Conservation (phyloP, 2,888 invertebrate genomes). For the Tricholauxania praeusta region DNA sequence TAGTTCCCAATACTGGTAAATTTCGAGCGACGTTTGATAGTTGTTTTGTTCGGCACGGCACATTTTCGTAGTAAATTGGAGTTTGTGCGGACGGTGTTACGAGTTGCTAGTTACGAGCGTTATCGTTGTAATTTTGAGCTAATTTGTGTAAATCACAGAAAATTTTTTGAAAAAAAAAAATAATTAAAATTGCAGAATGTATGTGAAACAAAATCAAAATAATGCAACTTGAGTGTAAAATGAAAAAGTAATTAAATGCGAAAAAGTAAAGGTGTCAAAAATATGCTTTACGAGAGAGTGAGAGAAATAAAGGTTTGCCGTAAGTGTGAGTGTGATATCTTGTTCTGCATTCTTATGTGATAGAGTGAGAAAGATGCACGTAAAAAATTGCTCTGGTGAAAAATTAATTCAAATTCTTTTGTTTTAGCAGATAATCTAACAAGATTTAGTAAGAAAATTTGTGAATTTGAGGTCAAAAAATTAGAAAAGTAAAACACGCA, state of each 20-base stretch:
- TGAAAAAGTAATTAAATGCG: background rate
- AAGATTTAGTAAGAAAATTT: too few relatives aligned
- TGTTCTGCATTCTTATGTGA: background rate
- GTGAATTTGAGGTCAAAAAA: background rate
- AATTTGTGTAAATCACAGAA: conserved; percentile 14
- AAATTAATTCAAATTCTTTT: too few relatives aligned
- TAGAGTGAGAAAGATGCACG: conserved; percentile 4
- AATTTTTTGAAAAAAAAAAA: conserved; percentile 31
- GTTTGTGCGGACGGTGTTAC: conserved; percentile 42
- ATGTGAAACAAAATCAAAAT: background rate
- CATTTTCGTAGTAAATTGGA: conserved; percentile 56
- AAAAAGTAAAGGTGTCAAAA: conserved; percentile 26
- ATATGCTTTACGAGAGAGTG: conserved; percentile 11
- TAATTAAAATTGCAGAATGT: conserved; percentile 20
- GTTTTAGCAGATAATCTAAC: too few relatives aligned
- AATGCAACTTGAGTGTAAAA: background rate
- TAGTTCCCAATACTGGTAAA: background rate
- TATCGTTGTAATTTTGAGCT: conserved; percentile 23
- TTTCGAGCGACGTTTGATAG: conserved; percentile 11
- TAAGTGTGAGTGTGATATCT: conserved; percentile 20
- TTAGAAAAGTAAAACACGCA: background rate
- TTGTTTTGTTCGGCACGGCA: conserved; percentile 18
- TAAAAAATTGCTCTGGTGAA: conserved; percentile 13
- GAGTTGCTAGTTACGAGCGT: too few relatives aligned
- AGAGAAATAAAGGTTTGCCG: background rate